A percentile compares a stretch with the other conserved stretches of the same genome.
Conservation (phyloP, 2,113 vertebrate genomes). For the Camelus dromedarius region DNA sequence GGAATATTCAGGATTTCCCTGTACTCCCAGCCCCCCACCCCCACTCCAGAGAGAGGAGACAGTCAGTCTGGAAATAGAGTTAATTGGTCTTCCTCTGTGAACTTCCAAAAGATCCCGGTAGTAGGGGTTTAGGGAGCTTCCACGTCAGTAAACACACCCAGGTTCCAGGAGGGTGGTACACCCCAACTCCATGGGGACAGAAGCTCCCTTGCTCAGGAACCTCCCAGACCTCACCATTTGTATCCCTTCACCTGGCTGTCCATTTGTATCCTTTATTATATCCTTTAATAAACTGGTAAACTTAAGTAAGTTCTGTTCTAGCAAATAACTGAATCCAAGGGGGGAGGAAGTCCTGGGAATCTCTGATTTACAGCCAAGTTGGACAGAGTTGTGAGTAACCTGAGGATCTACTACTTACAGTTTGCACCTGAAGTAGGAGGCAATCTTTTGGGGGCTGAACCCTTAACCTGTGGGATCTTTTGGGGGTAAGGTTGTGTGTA, state of each 20-base stretch:
- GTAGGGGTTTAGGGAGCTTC: not conserved
- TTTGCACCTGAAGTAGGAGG: not conserved
- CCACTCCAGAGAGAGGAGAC: not conserved
- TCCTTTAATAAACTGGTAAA: not conserved
- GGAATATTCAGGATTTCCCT: not conserved
- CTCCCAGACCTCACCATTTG: not conserved
- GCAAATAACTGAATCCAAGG: not conserved
- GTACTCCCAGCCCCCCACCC: accelerated
- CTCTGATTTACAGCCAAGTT: not conserved
- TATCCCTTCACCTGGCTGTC: not conserved
- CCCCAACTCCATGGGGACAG: not conserved
- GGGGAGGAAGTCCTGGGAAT: not conserved
- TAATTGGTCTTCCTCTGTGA: not conserved
- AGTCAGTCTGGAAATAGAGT: not conserved
- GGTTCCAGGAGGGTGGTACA: not conserved
- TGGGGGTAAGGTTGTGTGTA: not conserved
- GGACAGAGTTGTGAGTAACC: not conserved
- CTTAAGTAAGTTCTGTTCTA: not conserved
- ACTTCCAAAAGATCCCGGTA: not conserved
- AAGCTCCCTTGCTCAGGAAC: not conserved
- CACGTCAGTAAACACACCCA: no score
- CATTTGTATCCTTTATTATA: not conserved
- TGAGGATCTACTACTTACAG: no score
- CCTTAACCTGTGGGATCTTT: not conserved
- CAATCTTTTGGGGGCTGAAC: no score